Base-by-base conservation (phyloP, 1,140 invertebrate species). In the Drosophila arizonae region DNA sequence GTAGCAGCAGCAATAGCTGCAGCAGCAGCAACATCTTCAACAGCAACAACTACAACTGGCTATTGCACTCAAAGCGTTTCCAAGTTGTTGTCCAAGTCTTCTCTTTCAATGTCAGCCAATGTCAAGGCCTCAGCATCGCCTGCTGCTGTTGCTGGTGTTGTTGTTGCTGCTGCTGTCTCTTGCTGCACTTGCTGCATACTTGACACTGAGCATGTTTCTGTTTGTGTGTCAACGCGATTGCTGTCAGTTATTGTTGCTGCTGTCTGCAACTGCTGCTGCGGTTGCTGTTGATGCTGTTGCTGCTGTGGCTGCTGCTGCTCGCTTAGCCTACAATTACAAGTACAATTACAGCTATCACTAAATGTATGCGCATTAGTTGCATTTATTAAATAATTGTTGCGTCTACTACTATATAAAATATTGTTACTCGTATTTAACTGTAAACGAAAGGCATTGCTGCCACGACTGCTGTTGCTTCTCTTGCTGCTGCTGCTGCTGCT, bases 341-440 rank as follows among this genome's bases (percentile, higher is more conserved):
- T 89, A 89, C 85, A 85, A 69, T 86, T 89, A 89, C 77, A 89
- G 81, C 68, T 89, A 89, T 90, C 86, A 86, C 81, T 89, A 81
- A 89, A 79, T 74, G 87, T 89, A 89, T 89, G 86, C 82, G 79
- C 79, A 80, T 86, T 86, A 82, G 76, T 76, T 84, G 79, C 76
- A 81, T 72, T 79, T 64, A 64, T 69, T 66, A 66, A 77, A 77
- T 87, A 77, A 72, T 87, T 81, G 72, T 86, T 76, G 65, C 66
- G 68, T 66, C 76, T 90, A 82, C 74, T 90, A 82, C 76, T 90
- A 82, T 81, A 85, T 79, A 88, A 81, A 75, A 79, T 88, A 85
- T 88, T 77, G 73, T 90, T 90, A 87, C 75, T 90, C 71, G 87
- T 46, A 36, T 56, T 56, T 39, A 67, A 67, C 64, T 58, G 64